phyloP scores from a whole-genome alignment of 1,140 invertebrate species.

The Euura saliciscinereae region DNA sequence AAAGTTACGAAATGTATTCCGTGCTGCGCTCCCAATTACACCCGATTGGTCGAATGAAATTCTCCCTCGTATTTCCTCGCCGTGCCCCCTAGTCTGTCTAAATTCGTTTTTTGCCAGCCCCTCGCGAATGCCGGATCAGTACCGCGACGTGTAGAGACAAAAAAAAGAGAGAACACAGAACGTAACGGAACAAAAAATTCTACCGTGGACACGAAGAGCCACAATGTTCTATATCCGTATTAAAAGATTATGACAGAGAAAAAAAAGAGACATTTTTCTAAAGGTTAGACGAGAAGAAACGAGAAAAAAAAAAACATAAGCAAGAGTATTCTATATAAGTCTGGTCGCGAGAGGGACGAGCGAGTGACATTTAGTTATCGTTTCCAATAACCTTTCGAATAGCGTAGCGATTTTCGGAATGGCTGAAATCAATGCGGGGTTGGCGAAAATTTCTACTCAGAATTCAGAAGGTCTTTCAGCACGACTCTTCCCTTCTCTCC shows the following conservation, averaged over 20 bases:
- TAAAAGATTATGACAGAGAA: too few relatives aligned
- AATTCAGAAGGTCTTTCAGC: not conserved
- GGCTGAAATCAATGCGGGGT: not conserved
- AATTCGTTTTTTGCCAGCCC: not conserved
- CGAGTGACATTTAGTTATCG: not conserved
- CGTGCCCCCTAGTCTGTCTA: not conserved
- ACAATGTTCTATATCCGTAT: too few relatives aligned
- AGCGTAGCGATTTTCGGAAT: too few relatives aligned
- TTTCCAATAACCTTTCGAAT: not conserved
- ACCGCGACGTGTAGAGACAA: not conserved
- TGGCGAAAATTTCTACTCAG: not conserved
- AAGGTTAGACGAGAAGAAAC: too few relatives aligned
- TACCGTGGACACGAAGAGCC: too few relatives aligned
- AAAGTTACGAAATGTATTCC: slow-evolving; percentile 4
- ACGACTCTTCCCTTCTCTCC: too few relatives aligned
- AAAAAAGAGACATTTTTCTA: too few relatives aligned
- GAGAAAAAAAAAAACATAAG: too few relatives aligned
- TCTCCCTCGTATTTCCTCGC: not conserved
- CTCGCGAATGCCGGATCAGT: not conserved
- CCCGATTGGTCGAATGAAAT: slow-evolving; percentile 3
- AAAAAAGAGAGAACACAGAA: too few relatives aligned
- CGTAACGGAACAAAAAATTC: too few relatives aligned
- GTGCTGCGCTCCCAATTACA: slow-evolving; percentile 4
- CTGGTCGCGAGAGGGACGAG: not conserved
- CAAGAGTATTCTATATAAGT: too few relatives aligned